phyloP scores from a whole-genome alignment of 2,797 vertebrate species.

The Naso thynnoides region DNA sequence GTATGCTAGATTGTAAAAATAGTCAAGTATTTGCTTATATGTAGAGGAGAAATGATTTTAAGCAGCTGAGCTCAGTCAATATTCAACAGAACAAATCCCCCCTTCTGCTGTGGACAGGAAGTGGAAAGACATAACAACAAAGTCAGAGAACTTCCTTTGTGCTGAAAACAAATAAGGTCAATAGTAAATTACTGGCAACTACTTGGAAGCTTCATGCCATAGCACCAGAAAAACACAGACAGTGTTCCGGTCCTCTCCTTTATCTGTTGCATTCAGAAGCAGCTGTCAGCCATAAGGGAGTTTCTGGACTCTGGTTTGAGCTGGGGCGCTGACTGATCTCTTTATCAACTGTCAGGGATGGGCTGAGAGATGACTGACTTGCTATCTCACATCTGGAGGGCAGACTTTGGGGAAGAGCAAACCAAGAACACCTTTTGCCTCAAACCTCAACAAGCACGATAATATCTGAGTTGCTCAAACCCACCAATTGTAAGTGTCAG shows the following conservation, averaged over 20 bases:
- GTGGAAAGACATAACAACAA: neutral
- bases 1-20: neutral
- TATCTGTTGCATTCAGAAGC: neutral
- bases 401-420: conserved; percentile 48
- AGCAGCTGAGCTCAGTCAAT: neutral
- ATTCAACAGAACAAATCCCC: neutral
- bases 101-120: neutral
- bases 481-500: neutral
- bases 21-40: neutral
- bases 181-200: neutral
- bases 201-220: neutral
- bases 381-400: conserved; percentile 64
- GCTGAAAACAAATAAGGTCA: neutral
- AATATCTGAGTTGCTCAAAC: neutral
- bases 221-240: neutral
- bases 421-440: conserved; percentile 26
- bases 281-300: conserved; percentile 27
- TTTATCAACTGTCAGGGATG: conserved; percentile 66
- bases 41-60: neutral
- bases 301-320: conserved; percentile 27
- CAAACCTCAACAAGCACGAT: conserved; percentile 16
- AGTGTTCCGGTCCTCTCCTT: neutral
- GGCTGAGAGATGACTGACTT: conserved; percentile 42
- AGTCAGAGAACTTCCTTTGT: neutral
- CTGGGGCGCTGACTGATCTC: conserved; percentile 44